A percentile compares a stretch with the other conserved stretches of the same genome.
phyloP scores from a whole-genome alignment of 2,113 vertebrate genomes.

The Otocyon megalotis region DNA sequence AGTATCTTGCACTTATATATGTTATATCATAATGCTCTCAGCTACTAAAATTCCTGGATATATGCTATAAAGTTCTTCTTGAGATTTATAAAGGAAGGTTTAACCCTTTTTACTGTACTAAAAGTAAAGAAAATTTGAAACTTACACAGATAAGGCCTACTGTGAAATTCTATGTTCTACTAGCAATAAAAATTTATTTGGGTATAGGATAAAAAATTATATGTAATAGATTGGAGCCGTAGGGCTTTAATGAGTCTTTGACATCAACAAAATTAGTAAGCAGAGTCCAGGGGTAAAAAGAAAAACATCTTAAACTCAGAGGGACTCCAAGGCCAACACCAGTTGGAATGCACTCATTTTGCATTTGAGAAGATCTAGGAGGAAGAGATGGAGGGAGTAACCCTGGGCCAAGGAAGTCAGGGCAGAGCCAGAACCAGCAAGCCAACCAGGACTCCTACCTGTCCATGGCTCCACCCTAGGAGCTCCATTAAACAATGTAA shows the following conservation, averaged over 20 bases:
- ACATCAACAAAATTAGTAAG: neutral
- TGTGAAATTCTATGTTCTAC: neutral
- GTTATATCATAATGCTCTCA: neutral
- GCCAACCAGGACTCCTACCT: rapidly evolving
- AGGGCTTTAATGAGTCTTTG: neutral
- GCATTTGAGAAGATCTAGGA: neutral
- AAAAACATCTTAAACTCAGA: neutral
- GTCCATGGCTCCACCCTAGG: rapidly evolving
- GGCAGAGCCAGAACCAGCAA: neutral
- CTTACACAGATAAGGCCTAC: neutral
- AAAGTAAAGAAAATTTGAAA: neutral
- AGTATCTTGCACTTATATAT: neutral
- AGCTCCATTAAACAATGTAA: too few relatives aligned
- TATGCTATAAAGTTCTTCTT: neutral
- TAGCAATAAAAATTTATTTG: neutral
- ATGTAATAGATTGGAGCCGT: neutral
- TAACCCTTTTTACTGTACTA: neutral
- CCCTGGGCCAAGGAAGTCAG: too few relatives aligned
- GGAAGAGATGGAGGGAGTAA: neutral
- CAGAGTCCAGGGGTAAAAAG: neutral
- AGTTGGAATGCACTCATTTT: neutral
- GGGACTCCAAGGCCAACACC: too few relatives aligned
- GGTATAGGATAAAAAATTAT: neutral
- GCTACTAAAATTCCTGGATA: neutral
- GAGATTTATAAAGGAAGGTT: neutral